Conservation (phyloP, 2,888 invertebrate species). For the Isoperla grammatica region DNA sequence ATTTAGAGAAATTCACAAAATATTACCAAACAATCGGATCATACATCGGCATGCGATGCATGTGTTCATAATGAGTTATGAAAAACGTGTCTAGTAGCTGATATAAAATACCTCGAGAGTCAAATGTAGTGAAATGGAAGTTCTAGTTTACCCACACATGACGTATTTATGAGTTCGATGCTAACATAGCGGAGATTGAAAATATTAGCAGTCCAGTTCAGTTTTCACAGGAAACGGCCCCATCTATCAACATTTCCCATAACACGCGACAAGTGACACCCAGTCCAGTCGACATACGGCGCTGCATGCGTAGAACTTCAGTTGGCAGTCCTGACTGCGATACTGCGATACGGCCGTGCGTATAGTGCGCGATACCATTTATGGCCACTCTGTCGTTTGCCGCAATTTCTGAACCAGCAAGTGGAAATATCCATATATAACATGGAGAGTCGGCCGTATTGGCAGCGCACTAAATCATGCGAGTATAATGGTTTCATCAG, state of each 20-base stretch:
- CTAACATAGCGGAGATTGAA: constrained; percentile 12
- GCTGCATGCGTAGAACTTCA: neutral
- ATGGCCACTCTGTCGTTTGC: neutral
- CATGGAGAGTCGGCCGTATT: constrained; percentile 12
- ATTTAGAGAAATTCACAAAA: too few relatives aligned
- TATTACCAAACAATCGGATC: too few relatives aligned
- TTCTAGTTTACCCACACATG: constrained; percentile 1
- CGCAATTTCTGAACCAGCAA: neutral
- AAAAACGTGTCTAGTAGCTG: too few relatives aligned
- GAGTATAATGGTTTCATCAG: constrained; percentile 26
- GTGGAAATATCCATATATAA: constrained; percentile 15
- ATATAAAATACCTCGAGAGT: neutral
- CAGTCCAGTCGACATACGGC: constrained; percentile 27
- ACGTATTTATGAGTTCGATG: neutral
- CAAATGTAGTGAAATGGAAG: neutral
- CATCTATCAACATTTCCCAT: constrained; percentile 43
- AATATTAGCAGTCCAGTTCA: constrained; percentile 14
- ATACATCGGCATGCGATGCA: too few relatives aligned
- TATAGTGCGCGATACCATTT: constrained; percentile 6
- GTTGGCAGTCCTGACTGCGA: neutral
- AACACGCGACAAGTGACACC: constrained; percentile 35
- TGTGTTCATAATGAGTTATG: neutral
- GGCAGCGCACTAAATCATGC: constrained; percentile 25
- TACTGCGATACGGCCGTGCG: neutral
- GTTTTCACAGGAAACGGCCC: constrained; percentile 40